A percentile compares a stretch with the other conserved stretches of the same genome.
These are phyloP conservation scores for Neuroterus valhalla DNA, from an alignment of 1,140 invertebrate species.

Conservation along the genomic window DNA sequence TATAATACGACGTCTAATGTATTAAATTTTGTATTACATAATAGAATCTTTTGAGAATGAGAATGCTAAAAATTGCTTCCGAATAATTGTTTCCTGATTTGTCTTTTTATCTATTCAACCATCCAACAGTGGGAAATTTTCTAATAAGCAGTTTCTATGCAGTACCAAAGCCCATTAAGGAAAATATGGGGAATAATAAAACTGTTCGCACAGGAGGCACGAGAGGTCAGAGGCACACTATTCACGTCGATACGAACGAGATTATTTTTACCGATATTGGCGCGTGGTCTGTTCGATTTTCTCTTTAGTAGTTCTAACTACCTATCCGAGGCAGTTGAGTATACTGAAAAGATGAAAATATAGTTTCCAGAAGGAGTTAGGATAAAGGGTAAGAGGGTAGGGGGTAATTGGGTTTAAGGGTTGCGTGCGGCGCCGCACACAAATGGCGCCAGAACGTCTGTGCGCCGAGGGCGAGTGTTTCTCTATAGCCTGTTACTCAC, in stretches of 20 bases:
- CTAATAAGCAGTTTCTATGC: too few species aligned
- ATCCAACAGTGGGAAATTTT: too few species aligned
- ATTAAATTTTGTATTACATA: too few species aligned
- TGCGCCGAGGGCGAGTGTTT: slow-evolving; percentile 49
- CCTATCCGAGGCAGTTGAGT: not conserved
- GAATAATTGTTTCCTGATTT: too few species aligned
- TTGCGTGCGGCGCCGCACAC: slow-evolving; percentile 58
- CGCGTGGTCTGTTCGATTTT: not conserved
- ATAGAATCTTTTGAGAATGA: too few species aligned
- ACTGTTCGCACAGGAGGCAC: not conserved
- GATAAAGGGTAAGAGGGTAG: slow-evolving; percentile 17
- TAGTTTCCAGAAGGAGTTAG: not conserved
- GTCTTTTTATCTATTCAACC: too few species aligned
- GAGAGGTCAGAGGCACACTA: not conserved
- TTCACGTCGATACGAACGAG: not conserved
- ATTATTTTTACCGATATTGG: slow-evolving; percentile 22
- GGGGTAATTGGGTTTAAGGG: slow-evolving; percentile 50
- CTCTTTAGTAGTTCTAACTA: not conserved
- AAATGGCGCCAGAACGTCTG: slow-evolving; percentile 57
- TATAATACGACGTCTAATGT: too few species aligned
- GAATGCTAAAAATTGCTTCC: too few species aligned
- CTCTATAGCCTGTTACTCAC: slow-evolving; percentile 47
- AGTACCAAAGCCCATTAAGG: too few species aligned
- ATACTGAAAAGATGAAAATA: slow-evolving; percentile 6
- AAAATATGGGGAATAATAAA: not conserved